These are phyloP conservation scores for Acleris emargana DNA, from an alignment of 2,888 invertebrate species.

Conservation along the genomic window DNA sequence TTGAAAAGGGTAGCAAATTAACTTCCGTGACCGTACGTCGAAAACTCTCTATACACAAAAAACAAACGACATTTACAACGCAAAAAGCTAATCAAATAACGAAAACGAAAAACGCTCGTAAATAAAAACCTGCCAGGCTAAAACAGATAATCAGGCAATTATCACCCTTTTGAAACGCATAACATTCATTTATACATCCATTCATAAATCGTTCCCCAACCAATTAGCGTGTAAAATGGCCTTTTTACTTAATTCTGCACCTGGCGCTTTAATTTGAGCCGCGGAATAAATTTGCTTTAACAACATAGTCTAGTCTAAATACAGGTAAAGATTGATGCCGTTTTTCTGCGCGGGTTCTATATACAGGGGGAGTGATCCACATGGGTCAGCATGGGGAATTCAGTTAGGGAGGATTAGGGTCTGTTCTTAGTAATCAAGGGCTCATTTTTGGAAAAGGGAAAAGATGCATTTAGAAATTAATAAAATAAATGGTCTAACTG, in stretches of 20 bases:
- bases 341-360: no score
- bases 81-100: slow-evolving; percentile 15
- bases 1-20: no score
- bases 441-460: no score
- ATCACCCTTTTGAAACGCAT: slow-evolving; percentile 28
- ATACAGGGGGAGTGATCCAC: no score
- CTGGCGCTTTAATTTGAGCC: slow-evolving; percentile 19
- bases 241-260: slow-evolving; percentile 27
- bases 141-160: slow-evolving; percentile 28
- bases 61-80: background rate
- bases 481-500: no score
- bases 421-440: no score
- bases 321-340: background rate
- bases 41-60: background rate
- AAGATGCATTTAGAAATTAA: no score
- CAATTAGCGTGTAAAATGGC: slow-evolving; percentile 31
- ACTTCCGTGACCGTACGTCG: no score
- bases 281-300: slow-evolving; percentile 30
- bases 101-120: background rate
- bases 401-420: no score
- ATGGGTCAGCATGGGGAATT: no score
- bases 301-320: slow-evolving; percentile 19
- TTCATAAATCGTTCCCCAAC: slow-evolving; percentile 30
- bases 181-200: slow-evolving; percentile 30
- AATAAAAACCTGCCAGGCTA: slow-evolving; percentile 8